Base-by-base conservation (phyloP, 1,140 invertebrate species). In the Babylonia areolata region DNA sequence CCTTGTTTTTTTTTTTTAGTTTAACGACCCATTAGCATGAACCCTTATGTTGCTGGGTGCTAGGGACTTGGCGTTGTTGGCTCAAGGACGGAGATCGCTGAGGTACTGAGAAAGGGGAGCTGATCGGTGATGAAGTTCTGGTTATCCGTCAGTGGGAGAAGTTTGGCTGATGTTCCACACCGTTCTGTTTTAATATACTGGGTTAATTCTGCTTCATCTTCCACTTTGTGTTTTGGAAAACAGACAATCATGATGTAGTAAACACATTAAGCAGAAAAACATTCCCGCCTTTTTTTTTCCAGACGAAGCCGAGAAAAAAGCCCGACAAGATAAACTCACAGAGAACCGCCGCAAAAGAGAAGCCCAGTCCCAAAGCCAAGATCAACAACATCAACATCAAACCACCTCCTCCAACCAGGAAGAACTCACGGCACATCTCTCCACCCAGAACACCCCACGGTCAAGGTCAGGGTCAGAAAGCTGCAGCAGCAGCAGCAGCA, bases 221-320 rank as follows among this genome's bases (percentile, higher is more conserved):
- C 69, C 69, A n/a, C 31, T 73, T 15, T 23, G 12, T n/a, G n/a
- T n/a, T 15, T n/a, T 9, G 6, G n/a, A 11, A 23, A 12, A 33
- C 31, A 73, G 12, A n/a, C 20, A 73, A 11, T 15, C 69, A 73
- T n/a, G 31, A 11, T 9, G 6, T 9, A 11, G 31, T n/a, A 73
- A 11, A 33, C 20, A 73, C 20, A 23, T n/a, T 9, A 12, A 23
- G 12, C 31, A 15, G 20, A 33, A 15, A 73, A 11, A n/a, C n/a
- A 9, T 33, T n/a, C 6, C 35, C 37, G 15, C 31, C 33, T 23
- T 28, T 23, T 64, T 69, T 12, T 81, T 85, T 73, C 2, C 79
- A 91, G 91, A 90, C 87, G 87, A 88, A 69, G 87, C 75, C 35
- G 90, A 91, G 84, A 86, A 88, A 35, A 91, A 91, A 78, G 87